A percentile compares a stretch with the other conserved stretches of the same genome.
These are phyloP conservation scores for Cairina moschata DNA, from an alignment of 2,113 vertebrate species.

Conservation along the genomic window DNA sequence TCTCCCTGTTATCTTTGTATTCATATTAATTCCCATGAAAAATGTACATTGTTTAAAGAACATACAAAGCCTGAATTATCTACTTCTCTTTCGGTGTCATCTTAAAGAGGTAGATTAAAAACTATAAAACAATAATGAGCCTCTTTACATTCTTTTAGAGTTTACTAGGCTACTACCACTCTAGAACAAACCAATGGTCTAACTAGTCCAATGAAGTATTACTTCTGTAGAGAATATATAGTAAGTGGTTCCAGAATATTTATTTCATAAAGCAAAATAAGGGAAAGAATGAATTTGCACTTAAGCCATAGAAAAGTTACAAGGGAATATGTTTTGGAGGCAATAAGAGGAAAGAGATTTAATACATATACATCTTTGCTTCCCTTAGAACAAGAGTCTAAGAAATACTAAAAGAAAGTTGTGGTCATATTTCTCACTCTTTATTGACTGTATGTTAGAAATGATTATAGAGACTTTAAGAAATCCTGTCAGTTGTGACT, in stretches of 20 bases:
- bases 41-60: not conserved
- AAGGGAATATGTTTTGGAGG: not conserved
- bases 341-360: not conserved
- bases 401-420: not conserved
- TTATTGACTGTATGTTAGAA: not conserved
- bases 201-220: not conserved
- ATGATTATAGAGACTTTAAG: not conserved
- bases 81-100: not conserved
- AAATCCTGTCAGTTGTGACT: not conserved
- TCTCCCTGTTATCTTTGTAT: not conserved
- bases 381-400: not conserved
- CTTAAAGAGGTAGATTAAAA: not conserved
- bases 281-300: not conserved
- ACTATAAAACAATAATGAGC: not conserved
- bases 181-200: not conserved
- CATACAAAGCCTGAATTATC: not conserved
- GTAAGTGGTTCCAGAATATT: not conserved
- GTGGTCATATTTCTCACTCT: not conserved
- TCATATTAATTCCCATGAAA: not conserved
- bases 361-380: not conserved
- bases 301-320: not conserved
- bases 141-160: not conserved
- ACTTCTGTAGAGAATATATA: not conserved
- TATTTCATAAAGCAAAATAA: not conserved
- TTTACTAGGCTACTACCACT: not conserved